Conservation (phyloP, 2,113 vertebrate species). For the Nicator chloris region DNA sequence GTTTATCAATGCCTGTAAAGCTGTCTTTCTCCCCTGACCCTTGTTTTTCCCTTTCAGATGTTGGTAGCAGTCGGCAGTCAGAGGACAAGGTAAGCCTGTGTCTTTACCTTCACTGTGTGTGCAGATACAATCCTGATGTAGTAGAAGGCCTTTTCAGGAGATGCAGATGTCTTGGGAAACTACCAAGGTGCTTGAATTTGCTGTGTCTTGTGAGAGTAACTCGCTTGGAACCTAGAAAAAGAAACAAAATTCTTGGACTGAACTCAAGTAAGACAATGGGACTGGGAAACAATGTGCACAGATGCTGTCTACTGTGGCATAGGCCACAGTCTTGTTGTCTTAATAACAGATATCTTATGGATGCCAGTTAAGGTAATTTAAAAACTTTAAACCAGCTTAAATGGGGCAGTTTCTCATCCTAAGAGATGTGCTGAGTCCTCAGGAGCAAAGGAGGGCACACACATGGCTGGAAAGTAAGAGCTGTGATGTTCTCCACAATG, state of each 20-base stretch:
- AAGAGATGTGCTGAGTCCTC: not conserved
- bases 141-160: not conserved
- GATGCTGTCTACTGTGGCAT: not conserved
- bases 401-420: not conserved
- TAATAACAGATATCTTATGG: not conserved
- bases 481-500: not conserved
- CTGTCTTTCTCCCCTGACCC: not conserved
- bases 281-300: not conserved
- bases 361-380: not conserved
- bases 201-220: not conserved
- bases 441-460: no score
- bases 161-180: not conserved
- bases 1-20: not conserved
- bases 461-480: not conserved
- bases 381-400: not conserved
- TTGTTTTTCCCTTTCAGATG: not conserved
- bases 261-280: not conserved
- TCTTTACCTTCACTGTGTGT: not conserved
- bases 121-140: not conserved
- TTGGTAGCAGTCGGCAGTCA: not conserved
- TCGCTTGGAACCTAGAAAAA: not conserved
- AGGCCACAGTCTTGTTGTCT: not conserved
- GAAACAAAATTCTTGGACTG: not conserved
- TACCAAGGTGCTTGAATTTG: not conserved
- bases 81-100: conserved; percentile 46